Percentiles rank a stretch among this genome's conserved stretches.
Evolutionary conservation across 2,797 vertebrate species (phyloP).

Genomic region (Darevskia nairensis): DNA sequence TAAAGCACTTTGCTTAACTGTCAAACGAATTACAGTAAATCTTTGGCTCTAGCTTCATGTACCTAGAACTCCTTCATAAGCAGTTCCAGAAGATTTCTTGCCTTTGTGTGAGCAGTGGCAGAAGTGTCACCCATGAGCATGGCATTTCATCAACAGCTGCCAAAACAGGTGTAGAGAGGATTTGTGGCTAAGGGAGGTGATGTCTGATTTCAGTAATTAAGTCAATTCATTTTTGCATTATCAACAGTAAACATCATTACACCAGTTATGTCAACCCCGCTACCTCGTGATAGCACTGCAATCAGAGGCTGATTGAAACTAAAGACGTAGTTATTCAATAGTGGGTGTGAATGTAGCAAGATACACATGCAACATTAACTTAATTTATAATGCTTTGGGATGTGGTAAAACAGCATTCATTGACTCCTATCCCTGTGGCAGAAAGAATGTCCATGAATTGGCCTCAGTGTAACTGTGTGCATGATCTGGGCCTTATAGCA

Average conservation of each 20-base stretch:
- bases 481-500: too few relatives aligned
- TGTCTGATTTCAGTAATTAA: slow-evolving; percentile 55
- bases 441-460: neutral
- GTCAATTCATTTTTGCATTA: slow-evolving; percentile 64
- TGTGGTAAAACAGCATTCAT: slow-evolving; percentile 42
- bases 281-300: slow-evolving; percentile 54
- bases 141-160: neutral
- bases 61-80: neutral
- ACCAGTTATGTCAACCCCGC: slow-evolving; percentile 45
- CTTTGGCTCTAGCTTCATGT: neutral
- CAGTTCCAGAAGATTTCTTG: neutral
- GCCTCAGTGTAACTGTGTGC: neutral
- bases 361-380: slow-evolving; percentile 45
- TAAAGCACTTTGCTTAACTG: neutral
- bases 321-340: slow-evolving; percentile 54
- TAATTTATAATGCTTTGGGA: slow-evolving; percentile 48
- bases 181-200: slow-evolving; percentile 20
- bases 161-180: slow-evolving; percentile 39
- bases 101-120: slow-evolving; percentile 4
- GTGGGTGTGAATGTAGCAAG: slow-evolving; percentile 49
- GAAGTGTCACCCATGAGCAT: slow-evolving; percentile 11
- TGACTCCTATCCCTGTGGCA: slow-evolving; percentile 14
- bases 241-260: slow-evolving; percentile 71
- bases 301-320: slow-evolving; percentile 63
- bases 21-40: neutral